phyloP scores from a whole-genome alignment of 2,888 invertebrate genomes.

The Eupithecia vulgata region DNA sequence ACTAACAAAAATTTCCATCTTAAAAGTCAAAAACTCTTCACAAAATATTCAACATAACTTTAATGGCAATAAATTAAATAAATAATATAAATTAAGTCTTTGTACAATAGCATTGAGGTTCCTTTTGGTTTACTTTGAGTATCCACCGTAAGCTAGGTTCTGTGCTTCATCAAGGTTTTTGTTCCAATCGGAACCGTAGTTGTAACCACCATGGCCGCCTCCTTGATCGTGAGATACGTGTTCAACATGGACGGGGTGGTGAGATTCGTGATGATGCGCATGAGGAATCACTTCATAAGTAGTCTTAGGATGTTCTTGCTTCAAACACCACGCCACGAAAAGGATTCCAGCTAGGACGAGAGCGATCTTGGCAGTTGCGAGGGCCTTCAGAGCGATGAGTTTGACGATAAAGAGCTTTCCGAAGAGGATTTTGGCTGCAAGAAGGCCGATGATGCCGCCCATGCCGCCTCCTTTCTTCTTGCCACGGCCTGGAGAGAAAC shows the following conservation, averaged over 20 bases:
- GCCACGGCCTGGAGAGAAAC: conserved; percentile 84
- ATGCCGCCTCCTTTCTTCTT: conserved; percentile 89
- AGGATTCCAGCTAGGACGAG: conserved; percentile 89
- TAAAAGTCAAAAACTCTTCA: not conserved
- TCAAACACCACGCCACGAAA: conserved; percentile 75
- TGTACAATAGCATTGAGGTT: conserved; percentile 65
- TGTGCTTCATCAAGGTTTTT: conserved; percentile 86
- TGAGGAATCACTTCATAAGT: conserved; percentile 79
- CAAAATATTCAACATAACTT: conserved; percentile 60
- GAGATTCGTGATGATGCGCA: conserved; percentile 83
- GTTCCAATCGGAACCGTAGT: conserved; percentile 78
- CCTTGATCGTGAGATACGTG: conserved; percentile 73
- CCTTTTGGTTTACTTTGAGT: conserved; percentile 61
- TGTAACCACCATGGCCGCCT: conserved; percentile 65
- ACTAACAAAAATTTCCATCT: not conserved
- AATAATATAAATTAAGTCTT: conserved; percentile 64
- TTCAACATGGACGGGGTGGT: conserved; percentile 85
- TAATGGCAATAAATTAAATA: conserved; percentile 76
- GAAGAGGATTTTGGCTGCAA: conserved; percentile 73
- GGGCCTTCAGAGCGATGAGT: conserved; percentile 91
- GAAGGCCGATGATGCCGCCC: conserved; percentile 87
- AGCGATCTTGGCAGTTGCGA: conserved; percentile 92
- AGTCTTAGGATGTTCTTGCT: conserved; percentile 75
- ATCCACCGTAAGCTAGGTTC: conserved; percentile 88
- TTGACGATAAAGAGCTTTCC: conserved; percentile 89